Base-by-base conservation (phyloP, 1,140 invertebrate species). In the Batillaria attramentaria region DNA sequence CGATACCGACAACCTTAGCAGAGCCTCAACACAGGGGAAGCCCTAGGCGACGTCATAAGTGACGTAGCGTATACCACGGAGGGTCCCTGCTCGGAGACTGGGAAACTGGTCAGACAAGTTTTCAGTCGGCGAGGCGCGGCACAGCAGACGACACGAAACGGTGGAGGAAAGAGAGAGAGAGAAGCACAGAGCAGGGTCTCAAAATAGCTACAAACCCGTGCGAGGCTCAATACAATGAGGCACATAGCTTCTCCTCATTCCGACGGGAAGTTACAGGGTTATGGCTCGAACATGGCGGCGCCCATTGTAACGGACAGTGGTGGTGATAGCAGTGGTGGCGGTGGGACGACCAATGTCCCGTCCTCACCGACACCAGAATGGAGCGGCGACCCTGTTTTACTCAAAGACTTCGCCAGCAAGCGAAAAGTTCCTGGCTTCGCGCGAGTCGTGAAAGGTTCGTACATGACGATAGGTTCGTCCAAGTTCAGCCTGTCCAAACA, bases 401-500 rank as follows among this genome's bases (percentile, higher is more conserved):
- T 97, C 31, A 93, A 94, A 81, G 95, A 97, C 86, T 95, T 96
- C 88, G 93, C 95, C 41, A 93, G 93, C 84, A 96, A 96, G 86
- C 93, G 95, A 82, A 93, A 94, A 66, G 91, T 97, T 72, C 97
- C 97, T 13, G 94, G 94, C 82, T 94, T 98, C 80, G 95, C 95
- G 77, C 97, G 96, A 91, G 96, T 98, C 83, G 95, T 96, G 78
- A 97, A 97, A 91, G 97, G 97, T 75, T 96, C 97, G 88, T 98
- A 97, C 92, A 94, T 95, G 75, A 95, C 95, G 37, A 93, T 98
- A 20, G 96, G 96, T 5, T 95, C 96, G 28, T 95, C 96, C 8
- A 95, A 95, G 0, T 92, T 97, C 57, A 95, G 86, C 24, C 76
- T 87, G 28, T 83, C 84, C 66, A 85, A 82, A 75, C 77, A 86